A percentile compares a stretch with the other conserved stretches of the same genome.
phyloP scores from a whole-genome alignment of 2,797 vertebrate genomes.

The Lacerta viridis region DNA sequence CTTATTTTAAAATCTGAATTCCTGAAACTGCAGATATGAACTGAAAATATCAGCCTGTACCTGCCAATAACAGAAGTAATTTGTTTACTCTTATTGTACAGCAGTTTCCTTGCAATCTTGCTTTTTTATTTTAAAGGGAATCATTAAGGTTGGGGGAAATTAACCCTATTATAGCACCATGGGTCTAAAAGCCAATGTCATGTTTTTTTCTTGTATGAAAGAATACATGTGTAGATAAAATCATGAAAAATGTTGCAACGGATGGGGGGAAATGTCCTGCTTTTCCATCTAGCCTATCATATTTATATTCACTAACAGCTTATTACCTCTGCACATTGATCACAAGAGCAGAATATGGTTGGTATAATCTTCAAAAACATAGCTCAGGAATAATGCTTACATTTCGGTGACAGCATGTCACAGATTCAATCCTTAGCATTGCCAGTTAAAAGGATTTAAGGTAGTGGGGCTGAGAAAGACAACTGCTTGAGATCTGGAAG shows the following conservation, averaged over 20 bases:
- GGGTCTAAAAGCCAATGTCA: not conserved
- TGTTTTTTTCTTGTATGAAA: not conserved
- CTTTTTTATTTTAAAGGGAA: not conserved
- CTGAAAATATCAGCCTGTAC: not conserved
- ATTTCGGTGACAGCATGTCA: not conserved
- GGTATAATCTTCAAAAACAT: not conserved
- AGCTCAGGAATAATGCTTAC: no score
- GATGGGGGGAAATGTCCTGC: not conserved
- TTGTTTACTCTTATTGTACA: not conserved
- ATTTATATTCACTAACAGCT: not conserved
- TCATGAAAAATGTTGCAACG: not conserved
- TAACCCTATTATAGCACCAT: not conserved
- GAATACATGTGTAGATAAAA: not conserved
- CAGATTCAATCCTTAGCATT: not conserved
- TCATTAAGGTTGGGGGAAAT: not conserved
- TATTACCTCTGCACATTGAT: not conserved
- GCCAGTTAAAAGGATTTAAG: not conserved
- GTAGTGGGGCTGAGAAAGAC: not conserved
- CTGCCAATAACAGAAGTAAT: no score
- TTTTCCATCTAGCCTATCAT: not conserved
- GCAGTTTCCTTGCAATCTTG: not conserved
- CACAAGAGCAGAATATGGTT: not conserved
- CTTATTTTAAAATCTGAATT: not conserved
- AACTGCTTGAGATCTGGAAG: not conserved
- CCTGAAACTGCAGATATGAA: not conserved